Base-by-base conservation (phyloP, 2,888 invertebrate genomes). In the Psococerastis gibbosa region DNA sequence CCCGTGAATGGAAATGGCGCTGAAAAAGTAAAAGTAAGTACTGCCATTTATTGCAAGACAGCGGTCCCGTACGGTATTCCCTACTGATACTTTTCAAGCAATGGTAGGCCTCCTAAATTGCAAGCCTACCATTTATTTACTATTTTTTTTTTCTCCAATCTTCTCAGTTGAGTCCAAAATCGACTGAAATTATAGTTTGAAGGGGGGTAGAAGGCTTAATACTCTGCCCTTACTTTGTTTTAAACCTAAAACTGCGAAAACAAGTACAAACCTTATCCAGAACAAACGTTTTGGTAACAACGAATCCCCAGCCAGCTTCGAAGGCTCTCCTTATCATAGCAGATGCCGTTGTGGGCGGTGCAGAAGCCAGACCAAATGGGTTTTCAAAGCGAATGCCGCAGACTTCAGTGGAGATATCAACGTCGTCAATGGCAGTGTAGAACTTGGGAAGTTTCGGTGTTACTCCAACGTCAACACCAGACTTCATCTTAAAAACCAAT, bases 331-430 rank as follows among this genome's bases (percentile, higher is more conserved):
- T 68, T 41, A 97, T 92, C 95, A 98, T 98, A 0, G 91, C 77
- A 2, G 85, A 73, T 46, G 81, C 79, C 2, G 97, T 98, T 4
- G 92, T 87, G 2, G 97, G 97, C 1, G 95, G 91, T 0, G 98
- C 97, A 43, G 92, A 94, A 2, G 97, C 98, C 48, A 98, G 63
- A 0, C 98, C 97, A 57, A 94, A 97, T 0, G 97, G 97, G 65
- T 97, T 97, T 60, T 83, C 80, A 57, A 98, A 98, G 57, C 74
- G 80, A 3, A 97, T 67, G 0, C 94, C 94, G 59, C 94, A 95
- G 56, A 97, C 71, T 53, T 89, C 82, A 9, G 95, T 80, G 1
- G 88, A 87, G 2, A 98, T 65, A 57, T 98, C 97, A 1, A 98
- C 92, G 2, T 79, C 71, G 57, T 98, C 98, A 44, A 98, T 83